Evolutionary conservation across 2,797 vertebrate species (phyloP).

Genomic region (Dermochelys coriacea): DNA sequence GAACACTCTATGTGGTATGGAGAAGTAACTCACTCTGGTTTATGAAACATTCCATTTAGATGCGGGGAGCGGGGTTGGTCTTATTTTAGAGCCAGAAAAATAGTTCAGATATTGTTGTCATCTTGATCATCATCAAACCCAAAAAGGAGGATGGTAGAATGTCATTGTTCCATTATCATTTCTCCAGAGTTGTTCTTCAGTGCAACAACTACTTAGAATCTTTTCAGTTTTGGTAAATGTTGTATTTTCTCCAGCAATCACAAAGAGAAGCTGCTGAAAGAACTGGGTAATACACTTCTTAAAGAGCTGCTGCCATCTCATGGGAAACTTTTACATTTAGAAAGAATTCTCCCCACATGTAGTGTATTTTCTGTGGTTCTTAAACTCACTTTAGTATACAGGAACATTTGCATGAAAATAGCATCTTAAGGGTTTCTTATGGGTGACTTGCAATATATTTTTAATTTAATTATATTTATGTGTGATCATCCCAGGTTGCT

Average conservation of each 20-base stretch:
- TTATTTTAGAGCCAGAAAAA: neutral
- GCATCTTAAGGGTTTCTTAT: slow-evolving; percentile 57
- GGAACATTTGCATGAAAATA: slow-evolving; percentile 72
- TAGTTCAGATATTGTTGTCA: fast-evolving
- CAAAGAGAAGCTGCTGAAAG: slow-evolving; percentile 51
- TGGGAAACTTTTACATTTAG: slow-evolving; percentile 55
- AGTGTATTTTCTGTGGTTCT: slow-evolving; percentile 39
- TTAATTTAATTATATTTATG: slow-evolving; percentile 48
- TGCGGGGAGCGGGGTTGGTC: fast-evolving
- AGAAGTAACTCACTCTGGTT: slow-evolving; percentile 24
- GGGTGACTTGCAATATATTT: slow-evolving; percentile 32
- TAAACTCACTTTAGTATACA: slow-evolving; percentile 62
- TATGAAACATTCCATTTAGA: neutral
- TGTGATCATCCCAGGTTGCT: slow-evolving; percentile 56
- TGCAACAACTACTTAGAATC: neutral
- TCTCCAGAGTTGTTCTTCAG: neutral
- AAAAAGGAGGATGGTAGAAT: neutral
- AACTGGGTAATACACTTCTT: slow-evolving; percentile 11
- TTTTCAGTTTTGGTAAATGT: slow-evolving; percentile 4
- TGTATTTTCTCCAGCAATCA: slow-evolving; percentile 14
- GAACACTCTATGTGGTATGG: neutral
- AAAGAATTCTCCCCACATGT: slow-evolving; percentile 58
- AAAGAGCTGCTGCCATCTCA: slow-evolving; percentile 65
- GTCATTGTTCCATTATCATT: neutral
- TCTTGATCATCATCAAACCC: neutral